Base-by-base conservation (phyloP, 2,113 vertebrate species). In the Dipodomys spectabilis region DNA sequence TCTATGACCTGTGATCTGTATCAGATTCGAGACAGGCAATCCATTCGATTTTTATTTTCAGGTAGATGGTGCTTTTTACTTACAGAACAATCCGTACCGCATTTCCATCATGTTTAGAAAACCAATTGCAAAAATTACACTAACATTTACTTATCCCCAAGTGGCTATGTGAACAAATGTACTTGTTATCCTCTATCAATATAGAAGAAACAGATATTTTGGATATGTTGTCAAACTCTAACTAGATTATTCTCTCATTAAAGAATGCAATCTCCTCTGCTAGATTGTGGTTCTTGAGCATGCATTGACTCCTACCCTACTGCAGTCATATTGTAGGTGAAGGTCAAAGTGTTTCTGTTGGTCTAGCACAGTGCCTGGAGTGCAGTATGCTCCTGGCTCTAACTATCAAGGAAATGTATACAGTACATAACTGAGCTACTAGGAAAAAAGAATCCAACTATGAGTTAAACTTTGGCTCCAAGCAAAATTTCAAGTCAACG, bases 391-490 rank as follows among this genome's bases (percentile, higher is more conserved):
- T 90, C 69, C 60, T 95, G 88, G 81, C 69, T 90, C 77, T 86
- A 94, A 89, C 39, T 91, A 77, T 68, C 57, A 60, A 12, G 15
- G 84, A n/a, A 91, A 81, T 92, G 32, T 85, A 88, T 75, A 95
- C 35, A 83, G 79, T 83, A 88, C 53, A 65, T 69, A 95, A 93
- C 69, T 77, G 82, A 96, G 82, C 67, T 85, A 72, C 53, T 84
- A 74, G 85, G 83, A 86, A 85, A 95, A 84, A 95, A 95, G 32
- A 88, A 93, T 85, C 45, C 30, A 73, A 96, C 83, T 91, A 49
- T 71, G 62, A 80, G 23, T 93, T 96, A 82, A 93, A 92, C 95
- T 96, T 96, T 96, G 95, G 90, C 93, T 96, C 53, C 85, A 60
- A 97, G 85, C 82, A 93, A 53, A 75, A 93, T 95, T 96, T 95